phyloP scores from a whole-genome alignment of 2,888 invertebrate genomes.

The Coleophora deauratella region DNA sequence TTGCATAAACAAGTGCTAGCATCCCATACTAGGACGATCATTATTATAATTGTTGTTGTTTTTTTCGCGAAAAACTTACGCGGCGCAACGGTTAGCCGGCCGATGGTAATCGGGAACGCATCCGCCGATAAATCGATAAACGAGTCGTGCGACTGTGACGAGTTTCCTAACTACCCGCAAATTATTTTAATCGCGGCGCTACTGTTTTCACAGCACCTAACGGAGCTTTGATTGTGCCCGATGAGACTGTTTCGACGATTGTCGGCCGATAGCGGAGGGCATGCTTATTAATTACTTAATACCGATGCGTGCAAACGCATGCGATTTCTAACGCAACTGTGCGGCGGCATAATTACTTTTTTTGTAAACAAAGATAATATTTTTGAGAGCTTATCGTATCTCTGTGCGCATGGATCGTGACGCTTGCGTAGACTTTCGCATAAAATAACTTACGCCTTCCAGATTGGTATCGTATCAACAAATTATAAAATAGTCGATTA shows the following conservation, averaged over 20 bases:
- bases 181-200: constrained; percentile 46
- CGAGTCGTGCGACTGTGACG: constrained; percentile 58
- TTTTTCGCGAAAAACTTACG: constrained; percentile 61
- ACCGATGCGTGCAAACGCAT: constrained; percentile 63
- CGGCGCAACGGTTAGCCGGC: constrained; percentile 49
- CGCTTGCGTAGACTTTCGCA: constrained; percentile 48
- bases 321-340: constrained; percentile 63
- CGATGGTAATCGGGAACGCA: constrained; percentile 60
- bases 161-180: constrained; percentile 55
- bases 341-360: constrained; percentile 47
- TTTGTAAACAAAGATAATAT: constrained; percentile 50
- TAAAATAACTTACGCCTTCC: constrained; percentile 29
- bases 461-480: constrained; percentile 2
- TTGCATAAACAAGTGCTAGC: constrained; percentile 61
- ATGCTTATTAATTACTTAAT: constrained; percentile 64
- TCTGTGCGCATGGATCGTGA: constrained; percentile 53
- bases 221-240: constrained; percentile 44
- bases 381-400: constrained; percentile 60
- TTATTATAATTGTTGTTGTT: constrained; percentile 64
- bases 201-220: constrained; percentile 45
- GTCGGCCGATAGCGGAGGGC: constrained; percentile 54
- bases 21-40: constrained; percentile 66
- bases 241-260: constrained; percentile 45
- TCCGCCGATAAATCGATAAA: constrained; percentile 68
- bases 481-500: constrained; percentile 1